Evolutionary conservation across 2,113 vertebrate species (phyloP).

Genomic region (Pseudopipra pipra): DNA sequence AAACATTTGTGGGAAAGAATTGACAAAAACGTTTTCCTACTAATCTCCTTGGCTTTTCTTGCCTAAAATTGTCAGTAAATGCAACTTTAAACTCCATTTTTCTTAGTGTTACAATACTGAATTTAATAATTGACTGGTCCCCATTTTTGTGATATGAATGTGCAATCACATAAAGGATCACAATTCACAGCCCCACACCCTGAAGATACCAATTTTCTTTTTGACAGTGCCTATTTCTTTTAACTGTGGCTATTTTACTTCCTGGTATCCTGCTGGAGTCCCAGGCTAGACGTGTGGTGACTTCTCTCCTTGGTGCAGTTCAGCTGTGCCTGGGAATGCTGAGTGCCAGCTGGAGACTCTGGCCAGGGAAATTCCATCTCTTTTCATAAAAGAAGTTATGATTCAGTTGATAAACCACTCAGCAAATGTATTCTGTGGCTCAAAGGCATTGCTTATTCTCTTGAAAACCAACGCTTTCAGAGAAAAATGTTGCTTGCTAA

Average conservation of each 20-base stretch:
- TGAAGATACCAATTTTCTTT: accelerated
- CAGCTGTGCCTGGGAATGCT: neutral
- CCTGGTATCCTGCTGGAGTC: neutral
- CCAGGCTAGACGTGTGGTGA: neutral
- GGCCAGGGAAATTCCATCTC: neutral
- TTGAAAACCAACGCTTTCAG: neutral
- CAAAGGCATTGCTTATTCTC: neutral
- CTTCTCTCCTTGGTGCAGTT: neutral
- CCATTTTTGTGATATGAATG: accelerated
- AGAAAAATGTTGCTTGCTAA: neutral
- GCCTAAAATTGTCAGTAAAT: neutral
- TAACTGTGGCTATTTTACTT: neutral
- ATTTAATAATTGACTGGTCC: neutral
- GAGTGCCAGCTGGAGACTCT: neutral
- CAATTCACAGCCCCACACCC: neutral
- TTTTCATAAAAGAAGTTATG: neutral
- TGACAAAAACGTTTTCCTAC: neutral
- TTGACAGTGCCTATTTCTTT: neutral
- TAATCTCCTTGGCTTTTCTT: neutral
- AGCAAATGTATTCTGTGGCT: neutral
- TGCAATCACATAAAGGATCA: neutral
- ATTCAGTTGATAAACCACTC: neutral
- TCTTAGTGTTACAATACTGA: neutral
- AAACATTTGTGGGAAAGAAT: neutral
- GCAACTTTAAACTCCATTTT: neutral